A percentile compares a stretch with the other conserved stretches of the same genome.
Evolutionary conservation across 2,888 invertebrate species (phyloP).

Genomic region (Polydrusus tereticollis): DNA sequence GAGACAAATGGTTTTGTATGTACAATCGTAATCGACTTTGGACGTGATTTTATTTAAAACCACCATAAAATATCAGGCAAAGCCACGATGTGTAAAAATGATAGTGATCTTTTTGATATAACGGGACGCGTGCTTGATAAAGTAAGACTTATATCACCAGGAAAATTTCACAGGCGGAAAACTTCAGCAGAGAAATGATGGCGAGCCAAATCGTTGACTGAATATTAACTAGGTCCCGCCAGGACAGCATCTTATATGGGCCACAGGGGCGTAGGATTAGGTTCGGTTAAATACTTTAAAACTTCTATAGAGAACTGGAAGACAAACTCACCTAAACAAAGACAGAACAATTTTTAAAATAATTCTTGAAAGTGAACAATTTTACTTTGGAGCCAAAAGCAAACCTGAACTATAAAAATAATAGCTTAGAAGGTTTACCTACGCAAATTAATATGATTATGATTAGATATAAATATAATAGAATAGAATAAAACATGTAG

Average conservation of each 20-base stretch:
- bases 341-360: too few relatives aligned
- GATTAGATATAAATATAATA: too few relatives aligned
- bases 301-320: too few relatives aligned
- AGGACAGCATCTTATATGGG: conserved; percentile 57
- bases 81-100: conserved; percentile 43
- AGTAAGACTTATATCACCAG: conserved; percentile 63
- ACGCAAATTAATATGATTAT: too few relatives aligned
- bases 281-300: background rate
- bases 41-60: conserved; percentile 31
- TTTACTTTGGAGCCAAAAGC: too few relatives aligned
- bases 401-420: too few relatives aligned
- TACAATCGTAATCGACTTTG: conserved; percentile 4
- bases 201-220: conserved; percentile 65
- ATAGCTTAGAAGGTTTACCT: too few relatives aligned
- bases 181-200: conserved; percentile 66
- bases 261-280: conserved; percentile 22
- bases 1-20: background rate
- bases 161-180: conserved; percentile 66
- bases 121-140: conserved; percentile 54
- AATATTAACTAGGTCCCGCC: conserved; percentile 63
- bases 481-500: too few relatives aligned
- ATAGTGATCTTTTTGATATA: conserved; percentile 48
- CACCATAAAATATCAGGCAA: conserved; percentile 25
- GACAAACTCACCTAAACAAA: too few relatives aligned
- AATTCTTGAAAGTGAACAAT: too few relatives aligned